Evolutionary conservation across 2,113 vertebrate genomes (phyloP).

Genomic region (Casuarius casuarius): DNA sequence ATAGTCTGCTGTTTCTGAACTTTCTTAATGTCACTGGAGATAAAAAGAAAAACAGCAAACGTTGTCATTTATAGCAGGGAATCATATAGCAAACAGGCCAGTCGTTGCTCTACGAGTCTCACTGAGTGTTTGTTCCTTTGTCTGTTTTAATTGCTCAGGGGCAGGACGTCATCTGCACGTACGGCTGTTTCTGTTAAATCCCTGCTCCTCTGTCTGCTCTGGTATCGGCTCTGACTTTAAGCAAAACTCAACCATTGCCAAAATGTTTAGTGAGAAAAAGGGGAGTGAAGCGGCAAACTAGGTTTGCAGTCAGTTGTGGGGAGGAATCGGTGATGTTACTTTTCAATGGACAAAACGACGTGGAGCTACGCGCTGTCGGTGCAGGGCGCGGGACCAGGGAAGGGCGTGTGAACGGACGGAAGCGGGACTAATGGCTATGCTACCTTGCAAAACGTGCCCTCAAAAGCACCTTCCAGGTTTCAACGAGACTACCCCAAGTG

Average conservation of each 20-base stretch:
- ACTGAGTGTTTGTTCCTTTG: background rate
- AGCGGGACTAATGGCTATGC: too few relatives aligned
- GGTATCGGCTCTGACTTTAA: accelerated
- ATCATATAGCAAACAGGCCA: accelerated
- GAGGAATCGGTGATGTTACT: background rate
- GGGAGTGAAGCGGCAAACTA: accelerated
- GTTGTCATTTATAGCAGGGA: accelerated
- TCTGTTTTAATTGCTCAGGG: background rate
- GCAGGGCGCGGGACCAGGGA: too few relatives aligned
- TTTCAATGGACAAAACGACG: background rate
- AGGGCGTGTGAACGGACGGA: too few relatives aligned
- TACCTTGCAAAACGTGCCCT: background rate
- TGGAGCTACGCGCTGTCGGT: accelerated
- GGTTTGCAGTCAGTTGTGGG: accelerated
- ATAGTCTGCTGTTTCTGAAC: constrained; percentile 3
- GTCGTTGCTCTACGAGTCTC: accelerated
- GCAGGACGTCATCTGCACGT: accelerated
- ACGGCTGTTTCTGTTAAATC: background rate
- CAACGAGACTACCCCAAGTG: accelerated
- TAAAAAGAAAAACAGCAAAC: background rate
- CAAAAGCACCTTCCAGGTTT: background rate
- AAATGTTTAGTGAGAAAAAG: accelerated
- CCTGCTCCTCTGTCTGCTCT: accelerated
- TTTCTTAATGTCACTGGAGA: background rate
- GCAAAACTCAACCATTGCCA: accelerated